Percentiles rank a stretch among this genome's conserved stretches.
Evolutionary conservation across 2,888 invertebrate genomes (phyloP).

Genomic region (Dioctria rufipes): DNA sequence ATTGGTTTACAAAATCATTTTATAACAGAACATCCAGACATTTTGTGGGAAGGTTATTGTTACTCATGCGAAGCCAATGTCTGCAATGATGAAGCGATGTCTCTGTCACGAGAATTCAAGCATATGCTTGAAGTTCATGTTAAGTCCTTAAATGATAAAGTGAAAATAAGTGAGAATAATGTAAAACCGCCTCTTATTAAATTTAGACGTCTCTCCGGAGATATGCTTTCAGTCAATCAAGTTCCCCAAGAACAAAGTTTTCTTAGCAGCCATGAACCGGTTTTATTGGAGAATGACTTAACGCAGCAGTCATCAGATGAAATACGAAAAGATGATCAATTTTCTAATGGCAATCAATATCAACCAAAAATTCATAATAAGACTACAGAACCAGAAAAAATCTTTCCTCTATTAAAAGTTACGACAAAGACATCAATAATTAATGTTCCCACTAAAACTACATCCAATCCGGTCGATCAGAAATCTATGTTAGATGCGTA

Average conservation of each 20-base stretch:
- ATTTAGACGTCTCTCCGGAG: slow-evolving; percentile 72
- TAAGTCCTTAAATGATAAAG: slow-evolving; percentile 12
- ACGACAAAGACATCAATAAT: not conserved
- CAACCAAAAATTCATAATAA: slow-evolving; percentile 1
- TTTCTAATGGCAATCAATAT: too few species aligned
- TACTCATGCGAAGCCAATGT: slow-evolving; percentile 69
- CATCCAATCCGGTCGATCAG: not conserved
- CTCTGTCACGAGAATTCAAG: slow-evolving; percentile 62
- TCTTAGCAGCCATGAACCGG: not conserved
- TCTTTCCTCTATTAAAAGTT: slow-evolving; percentile 8
- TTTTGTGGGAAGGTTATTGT: slow-evolving; percentile 76
- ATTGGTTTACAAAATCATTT: slow-evolving; percentile 67
- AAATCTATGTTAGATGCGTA: slow-evolving; percentile 14
- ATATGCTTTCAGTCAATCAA: slow-evolving; percentile 67
- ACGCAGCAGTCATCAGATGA: not conserved
- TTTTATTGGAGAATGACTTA: not conserved
- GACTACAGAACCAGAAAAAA: slow-evolving; percentile 4
- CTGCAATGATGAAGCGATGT: slow-evolving; percentile 37
- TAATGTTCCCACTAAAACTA: not conserved
- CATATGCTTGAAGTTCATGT: slow-evolving; percentile 65
- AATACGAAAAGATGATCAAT: not conserved
- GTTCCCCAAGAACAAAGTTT: slow-evolving; percentile 36
- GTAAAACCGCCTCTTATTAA: slow-evolving; percentile 63
- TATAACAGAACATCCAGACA: slow-evolving; percentile 65
- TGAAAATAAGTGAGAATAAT: not conserved